Conservation (phyloP, 2,113 vertebrate genomes). For the Chaetura pelagica region DNA sequence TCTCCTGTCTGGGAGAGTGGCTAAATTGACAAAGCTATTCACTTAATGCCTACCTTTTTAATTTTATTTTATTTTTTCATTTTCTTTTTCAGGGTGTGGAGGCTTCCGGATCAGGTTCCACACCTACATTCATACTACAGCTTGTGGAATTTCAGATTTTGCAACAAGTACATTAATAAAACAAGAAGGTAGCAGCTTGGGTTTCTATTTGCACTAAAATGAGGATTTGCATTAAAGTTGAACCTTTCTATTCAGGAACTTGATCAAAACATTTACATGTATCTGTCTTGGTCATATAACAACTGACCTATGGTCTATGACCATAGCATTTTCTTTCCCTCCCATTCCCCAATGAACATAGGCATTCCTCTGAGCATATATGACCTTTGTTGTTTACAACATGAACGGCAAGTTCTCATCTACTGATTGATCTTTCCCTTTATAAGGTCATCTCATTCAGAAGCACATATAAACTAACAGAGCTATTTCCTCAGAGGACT, state of each 20-base stretch:
- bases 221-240: neutral
- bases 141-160: neutral
- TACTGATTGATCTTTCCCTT: neutral
- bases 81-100: no score
- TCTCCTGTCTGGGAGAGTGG: neutral
- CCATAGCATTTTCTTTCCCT: neutral
- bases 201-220: neutral
- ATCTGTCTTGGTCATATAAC: neutral
- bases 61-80: no score
- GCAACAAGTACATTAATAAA: neutral
- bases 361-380: neutral
- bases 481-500: neutral
- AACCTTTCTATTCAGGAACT: constrained; percentile 3
- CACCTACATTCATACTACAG: neutral
- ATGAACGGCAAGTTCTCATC: neutral
- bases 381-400: neutral
- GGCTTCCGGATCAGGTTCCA: neutral
- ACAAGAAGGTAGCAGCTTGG: neutral
- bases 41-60: neutral
- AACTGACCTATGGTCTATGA: neutral
- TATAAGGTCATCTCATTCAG: neutral
- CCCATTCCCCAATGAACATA: neutral
- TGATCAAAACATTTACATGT: neutral
- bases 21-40: neutral
- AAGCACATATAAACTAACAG: neutral